Evolutionary conservation across 2,797 vertebrate genomes (phyloP).

Genomic region (Myioborus melanocephalus): DNA sequence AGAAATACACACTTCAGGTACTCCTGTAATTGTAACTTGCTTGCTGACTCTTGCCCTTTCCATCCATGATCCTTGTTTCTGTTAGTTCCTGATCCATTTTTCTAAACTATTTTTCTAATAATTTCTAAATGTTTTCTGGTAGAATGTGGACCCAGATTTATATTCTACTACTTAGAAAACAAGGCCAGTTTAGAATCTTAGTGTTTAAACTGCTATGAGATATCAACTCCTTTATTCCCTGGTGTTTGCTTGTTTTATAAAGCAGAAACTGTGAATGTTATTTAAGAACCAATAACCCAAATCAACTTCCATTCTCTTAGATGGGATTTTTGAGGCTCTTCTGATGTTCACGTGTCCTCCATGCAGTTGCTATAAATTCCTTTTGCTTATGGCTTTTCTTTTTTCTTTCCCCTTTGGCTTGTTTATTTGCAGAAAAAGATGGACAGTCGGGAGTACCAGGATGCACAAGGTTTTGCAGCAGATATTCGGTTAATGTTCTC

Average conservation of each 20-base stretch:
- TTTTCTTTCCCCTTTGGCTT: neutral
- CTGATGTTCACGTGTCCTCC: neutral
- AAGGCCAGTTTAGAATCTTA: neutral
- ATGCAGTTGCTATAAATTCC: neutral
- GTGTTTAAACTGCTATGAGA: neutral
- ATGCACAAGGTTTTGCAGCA: slow-evolving; percentile 88
- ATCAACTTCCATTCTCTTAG: neutral
- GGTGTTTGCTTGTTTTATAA: neutral
- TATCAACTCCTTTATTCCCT: neutral
- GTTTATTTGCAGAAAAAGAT: slow-evolving; percentile 89
- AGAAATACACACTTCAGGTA: neutral
- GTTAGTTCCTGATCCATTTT: neutral
- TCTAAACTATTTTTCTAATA: neutral
- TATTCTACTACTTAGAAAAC: neutral
- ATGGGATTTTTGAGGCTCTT: neutral
- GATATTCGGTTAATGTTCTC: slow-evolving; percentile 97
- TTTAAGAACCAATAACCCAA: neutral
- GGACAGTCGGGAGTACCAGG: slow-evolving; percentile 88
- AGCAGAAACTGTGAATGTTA: neutral
- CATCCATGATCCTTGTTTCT: neutral
- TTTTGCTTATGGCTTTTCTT: slow-evolving; percentile 22
- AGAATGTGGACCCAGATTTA: neutral
- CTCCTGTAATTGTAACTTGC: neutral
- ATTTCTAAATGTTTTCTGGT: neutral
- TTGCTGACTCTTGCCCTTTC: neutral